Conservation (phyloP, 2,113 vertebrate genomes). For the Spea multiplicata region DNA sequence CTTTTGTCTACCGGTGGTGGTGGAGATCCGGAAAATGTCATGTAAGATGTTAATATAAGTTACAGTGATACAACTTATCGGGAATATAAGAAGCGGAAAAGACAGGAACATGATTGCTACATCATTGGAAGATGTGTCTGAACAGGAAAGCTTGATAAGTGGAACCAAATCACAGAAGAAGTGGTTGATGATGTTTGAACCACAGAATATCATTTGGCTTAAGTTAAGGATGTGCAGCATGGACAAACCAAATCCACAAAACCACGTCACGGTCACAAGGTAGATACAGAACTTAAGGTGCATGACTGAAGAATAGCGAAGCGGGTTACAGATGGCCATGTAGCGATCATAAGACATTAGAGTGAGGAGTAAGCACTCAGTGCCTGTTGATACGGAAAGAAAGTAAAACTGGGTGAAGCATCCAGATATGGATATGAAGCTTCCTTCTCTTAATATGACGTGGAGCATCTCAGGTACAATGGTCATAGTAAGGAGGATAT, state of each 20-base stretch:
- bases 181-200: conserved; percentile 5
- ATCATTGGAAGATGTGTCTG: not conserved
- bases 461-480: not conserved
- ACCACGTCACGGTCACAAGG: not conserved
- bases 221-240: not conserved
- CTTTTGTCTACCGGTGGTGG: too few relatives aligned
- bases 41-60: too few relatives aligned
- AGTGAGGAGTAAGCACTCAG: not conserved
- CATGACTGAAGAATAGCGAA: not conserved
- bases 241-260: not conserved
- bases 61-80: too few relatives aligned
- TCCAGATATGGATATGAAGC: not conserved
- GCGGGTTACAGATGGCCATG: not conserved
- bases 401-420: conserved; percentile 5
- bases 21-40: too few relatives aligned
- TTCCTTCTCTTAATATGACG: not conserved
- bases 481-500: not conserved
- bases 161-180: conserved; percentile 9
- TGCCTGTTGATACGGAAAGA: not conserved
- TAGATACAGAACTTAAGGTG: not conserved
- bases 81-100: too few relatives aligned
- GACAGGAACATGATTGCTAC: too few relatives aligned
- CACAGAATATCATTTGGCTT: not conserved
- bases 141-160: conserved; percentile 2
- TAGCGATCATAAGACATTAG: too few relatives aligned